Evolutionary conservation across 1,140 invertebrate genomes (phyloP), one percentile per base, ranked within the genome.

Genomic region (Megalopta genalis): DNA sequence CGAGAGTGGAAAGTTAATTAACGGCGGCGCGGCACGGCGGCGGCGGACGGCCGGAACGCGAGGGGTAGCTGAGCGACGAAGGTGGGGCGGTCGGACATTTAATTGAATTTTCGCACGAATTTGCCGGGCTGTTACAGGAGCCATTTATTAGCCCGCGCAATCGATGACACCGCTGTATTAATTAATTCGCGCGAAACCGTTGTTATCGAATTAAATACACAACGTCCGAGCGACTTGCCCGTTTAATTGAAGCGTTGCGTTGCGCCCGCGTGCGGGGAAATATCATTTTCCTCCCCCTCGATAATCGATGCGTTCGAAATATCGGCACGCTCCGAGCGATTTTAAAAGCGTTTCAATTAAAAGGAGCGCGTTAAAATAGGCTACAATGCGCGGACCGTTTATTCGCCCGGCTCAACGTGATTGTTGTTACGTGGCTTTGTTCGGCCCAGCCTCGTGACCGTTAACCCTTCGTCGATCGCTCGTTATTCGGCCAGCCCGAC

Each of bases 161-260:
- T 54, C 66, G 66, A 60, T 39, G 52, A 57, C 63, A 23, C 23
- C 63, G 23, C 23, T 16, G 27, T 25, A 59, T 69, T 62, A 46
- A 62, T 77, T 75, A 75, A 75, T 67, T 57, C 23, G 14, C 32
- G 32, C 9, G 46, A n/a, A 18, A 23, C 21, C 59, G 18, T 62
- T 62, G 57, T 72, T 72, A 46, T 72, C 23, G 57, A 64, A 66
- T 74, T 65, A 74, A 74, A 74, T 37, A 23, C 37, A 39, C 21
- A 65, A 37, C 63, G 63, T 65, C 42, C 64, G 32, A 32, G 14
- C 9, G 27, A 23, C 59, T 52, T 39, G 60, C 23, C 8, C 23
- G 59, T 25, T 52, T 16, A 74, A 74, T 54, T 23, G 46, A 65
- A 39, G 27, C 21, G 52, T 9, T 25, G 8, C 37, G 37, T 21